phyloP scores from a whole-genome alignment of 2,113 vertebrate species.

The Ondatra zibethicus region DNA sequence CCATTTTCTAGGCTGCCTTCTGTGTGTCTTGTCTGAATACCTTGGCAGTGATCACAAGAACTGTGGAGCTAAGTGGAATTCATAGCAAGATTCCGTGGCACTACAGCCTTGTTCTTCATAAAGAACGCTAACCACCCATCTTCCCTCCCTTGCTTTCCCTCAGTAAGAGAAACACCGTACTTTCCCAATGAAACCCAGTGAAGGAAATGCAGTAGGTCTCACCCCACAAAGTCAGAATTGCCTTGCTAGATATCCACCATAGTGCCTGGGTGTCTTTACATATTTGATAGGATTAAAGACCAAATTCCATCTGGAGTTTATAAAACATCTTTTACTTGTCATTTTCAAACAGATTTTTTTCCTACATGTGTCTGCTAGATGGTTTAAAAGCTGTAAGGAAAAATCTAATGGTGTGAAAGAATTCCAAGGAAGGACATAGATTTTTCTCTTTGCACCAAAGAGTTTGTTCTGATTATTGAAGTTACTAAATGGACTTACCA shows the following conservation, averaged over 20 bases:
- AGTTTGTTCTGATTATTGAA: conserved; percentile 12
- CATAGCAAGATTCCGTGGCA: background rate
- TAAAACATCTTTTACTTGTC: conserved; percentile 77
- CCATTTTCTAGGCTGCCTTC: background rate
- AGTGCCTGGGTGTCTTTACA: conserved; percentile 62
- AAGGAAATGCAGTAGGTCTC: conserved; percentile 8
- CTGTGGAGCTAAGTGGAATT: background rate
- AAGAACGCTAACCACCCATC: background rate
- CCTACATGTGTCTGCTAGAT: conserved; percentile 67
- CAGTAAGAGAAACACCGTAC: background rate
- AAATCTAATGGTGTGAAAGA: conserved; percentile 57
- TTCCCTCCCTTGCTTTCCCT: background rate
- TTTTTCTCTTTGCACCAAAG: background rate
- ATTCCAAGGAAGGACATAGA: conserved; percentile 30
- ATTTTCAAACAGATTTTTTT: conserved; percentile 71
- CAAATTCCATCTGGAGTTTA: conserved; percentile 76
- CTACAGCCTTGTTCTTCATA: background rate
- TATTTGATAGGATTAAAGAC: conserved; percentile 72
- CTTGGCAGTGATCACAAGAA: background rate
- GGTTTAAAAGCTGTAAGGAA: conserved; percentile 63
- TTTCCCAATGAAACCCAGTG: background rate
- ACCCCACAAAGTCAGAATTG: conserved; percentile 52
- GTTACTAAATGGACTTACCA: conserved; percentile 7
- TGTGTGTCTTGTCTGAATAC: background rate
- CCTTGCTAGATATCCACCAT: conserved; percentile 35